Conservation (phyloP, 2,113 vertebrate species). For the Mormoops blainvillei region DNA sequence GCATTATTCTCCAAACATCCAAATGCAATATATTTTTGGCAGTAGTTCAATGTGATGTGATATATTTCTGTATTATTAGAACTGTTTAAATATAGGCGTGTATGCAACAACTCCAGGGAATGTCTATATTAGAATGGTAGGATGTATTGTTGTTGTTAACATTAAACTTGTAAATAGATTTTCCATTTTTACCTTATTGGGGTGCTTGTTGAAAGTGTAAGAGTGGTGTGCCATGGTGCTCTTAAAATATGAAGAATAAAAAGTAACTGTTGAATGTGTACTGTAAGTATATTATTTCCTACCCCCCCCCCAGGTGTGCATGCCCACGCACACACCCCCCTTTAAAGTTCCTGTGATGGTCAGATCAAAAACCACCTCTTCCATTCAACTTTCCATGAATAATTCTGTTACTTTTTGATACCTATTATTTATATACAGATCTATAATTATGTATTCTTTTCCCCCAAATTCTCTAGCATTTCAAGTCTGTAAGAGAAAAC, state of each 20-base stretch:
- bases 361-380: not conserved
- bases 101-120: not conserved
- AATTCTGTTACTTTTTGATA: not conserved
- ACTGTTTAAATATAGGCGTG: not conserved
- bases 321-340: not conserved
- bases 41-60: not conserved
- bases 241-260: conserved; percentile 27
- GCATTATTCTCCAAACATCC: not conserved
- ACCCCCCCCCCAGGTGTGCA: not conserved
- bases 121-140: not conserved
- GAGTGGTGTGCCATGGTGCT: not conserved
- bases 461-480: not conserved
- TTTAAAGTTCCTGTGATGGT: not conserved
- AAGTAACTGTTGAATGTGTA: not conserved
- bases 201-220: not conserved
- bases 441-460: not conserved
- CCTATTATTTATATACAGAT: not conserved
- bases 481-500: not conserved
- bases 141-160: not conserved
- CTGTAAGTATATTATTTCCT: not conserved
- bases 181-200: not conserved
- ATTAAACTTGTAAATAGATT: conserved; percentile 1
- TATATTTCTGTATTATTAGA: not conserved
- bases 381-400: not conserved
- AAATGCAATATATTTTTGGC: not conserved